These are phyloP conservation scores for Quadriops clusia DNA, from an alignment of 2,888 invertebrate species.

Conservation along the genomic window DNA sequence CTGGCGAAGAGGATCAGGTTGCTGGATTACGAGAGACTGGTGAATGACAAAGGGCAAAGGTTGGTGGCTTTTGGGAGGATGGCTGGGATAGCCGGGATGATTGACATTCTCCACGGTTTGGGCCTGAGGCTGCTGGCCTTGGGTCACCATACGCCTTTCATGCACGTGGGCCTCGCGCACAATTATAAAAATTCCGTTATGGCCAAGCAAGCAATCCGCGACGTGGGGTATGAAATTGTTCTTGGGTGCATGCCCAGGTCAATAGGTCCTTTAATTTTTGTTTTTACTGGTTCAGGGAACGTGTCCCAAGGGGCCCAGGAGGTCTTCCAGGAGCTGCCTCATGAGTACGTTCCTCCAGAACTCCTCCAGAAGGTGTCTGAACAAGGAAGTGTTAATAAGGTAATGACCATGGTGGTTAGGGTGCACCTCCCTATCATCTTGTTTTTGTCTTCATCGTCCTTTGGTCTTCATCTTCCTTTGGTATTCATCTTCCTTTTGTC, in stretches of 20 bases:
- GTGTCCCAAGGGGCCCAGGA: slow-evolving; percentile 86
- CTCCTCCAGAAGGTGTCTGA: slow-evolving; percentile 91
- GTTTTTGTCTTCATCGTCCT: no score
- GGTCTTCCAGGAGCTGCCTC: slow-evolving; percentile 92
- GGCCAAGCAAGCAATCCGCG: slow-evolving; percentile 93
- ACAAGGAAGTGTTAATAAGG: slow-evolving; percentile 91
- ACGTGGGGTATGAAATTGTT: slow-evolving; percentile 98
- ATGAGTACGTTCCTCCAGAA: slow-evolving; percentile 94
- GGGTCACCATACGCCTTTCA: slow-evolving; percentile 98
- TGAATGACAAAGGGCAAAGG: slow-evolving; percentile 67
- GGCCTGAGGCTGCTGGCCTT: slow-evolving; percentile 86
- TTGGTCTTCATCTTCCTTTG: no score
- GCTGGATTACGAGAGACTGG: slow-evolving; percentile 94
- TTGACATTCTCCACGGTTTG: slow-evolving; percentile 95
- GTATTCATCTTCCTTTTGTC: no score
- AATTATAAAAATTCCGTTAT: slow-evolving; percentile 97
- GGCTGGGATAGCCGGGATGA: slow-evolving; percentile 96
- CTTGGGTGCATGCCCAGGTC: slow-evolving; percentile 92
- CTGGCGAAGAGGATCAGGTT: slow-evolving; percentile 92
- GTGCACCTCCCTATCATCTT: no score
- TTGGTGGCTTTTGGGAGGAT: slow-evolving; percentile 98
- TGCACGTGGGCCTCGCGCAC: slow-evolving; percentile 98
- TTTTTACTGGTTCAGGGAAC: slow-evolving; percentile 97
- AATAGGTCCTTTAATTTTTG: slow-evolving; percentile 91
- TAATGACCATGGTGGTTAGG: slow-evolving; percentile 52